Evolutionary conservation across 2,113 vertebrate genomes (phyloP), one percentile per base, ranked within the genome.

Genomic region (Rhadina sibilatrix): DNA sequence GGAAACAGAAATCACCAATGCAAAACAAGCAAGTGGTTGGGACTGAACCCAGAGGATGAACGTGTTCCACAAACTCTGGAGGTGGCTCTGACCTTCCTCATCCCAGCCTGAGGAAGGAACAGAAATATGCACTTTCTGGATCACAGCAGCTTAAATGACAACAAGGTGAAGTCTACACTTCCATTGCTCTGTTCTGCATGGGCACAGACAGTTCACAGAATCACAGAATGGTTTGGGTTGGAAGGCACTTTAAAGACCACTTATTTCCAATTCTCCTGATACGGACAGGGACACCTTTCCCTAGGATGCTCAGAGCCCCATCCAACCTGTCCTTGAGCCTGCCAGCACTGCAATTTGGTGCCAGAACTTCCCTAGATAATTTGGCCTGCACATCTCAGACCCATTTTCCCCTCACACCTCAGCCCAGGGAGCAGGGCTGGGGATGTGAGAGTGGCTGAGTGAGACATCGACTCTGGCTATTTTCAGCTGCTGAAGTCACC

Each of bases 401-500:
- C 52, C 25, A 16, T 56, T 77, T 87, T 68, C 27, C 21, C 31
- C 35, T 52, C 28, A 56, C 22, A 77, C 12, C 17, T 80, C 52
- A 69, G 30, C 6, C 30, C 86, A 74, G 27, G 50, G 47, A 65
- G 38, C 49, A 79, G 19, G 37, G 59, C 54, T 76, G 52, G n/a
- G 70, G 35, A 76, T 4, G 3, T 10, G 24, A 79, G 44, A 52
- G 84, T n/a, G 71, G 27, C 66, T 47, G 50, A 72, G 52, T 23
- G 66, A 90, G 63, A 49, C 46, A 91, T 64, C 4, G 18, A 27
- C 52, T 81, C n/a, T n/a, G 49, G 60, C 83, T 95, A 90, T 94
- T 94, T 94, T 92, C 88, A 96, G 90, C 61, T 68, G 69, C 83
- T 96, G 96, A 96, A 92, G 75, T 96, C 95, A 95, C 83, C 69